Conservation (phyloP, 1,140 invertebrate species). For the Mercenaria mercenaria region DNA sequence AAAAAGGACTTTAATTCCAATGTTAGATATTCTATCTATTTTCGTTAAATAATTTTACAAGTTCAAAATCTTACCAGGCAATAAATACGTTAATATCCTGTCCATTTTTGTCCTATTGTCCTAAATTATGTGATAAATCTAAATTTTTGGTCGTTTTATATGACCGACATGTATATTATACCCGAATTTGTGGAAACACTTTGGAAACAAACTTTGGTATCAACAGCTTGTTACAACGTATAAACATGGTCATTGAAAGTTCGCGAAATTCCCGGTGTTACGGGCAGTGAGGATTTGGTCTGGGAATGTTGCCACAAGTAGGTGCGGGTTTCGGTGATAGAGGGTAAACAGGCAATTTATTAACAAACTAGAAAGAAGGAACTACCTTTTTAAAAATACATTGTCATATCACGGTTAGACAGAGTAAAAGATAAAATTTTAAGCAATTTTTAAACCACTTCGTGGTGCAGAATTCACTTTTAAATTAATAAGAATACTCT, state of each 20-base stretch:
- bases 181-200: neutral
- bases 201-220: slow-evolving; percentile 35
- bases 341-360: neutral
- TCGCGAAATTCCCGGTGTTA: slow-evolving; percentile 36
- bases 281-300: neutral
- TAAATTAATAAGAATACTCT: too few relatives aligned
- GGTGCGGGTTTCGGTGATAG: neutral
- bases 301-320: neutral
- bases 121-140: neutral
- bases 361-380: too few relatives aligned
- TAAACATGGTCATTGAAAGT: slow-evolving; percentile 43
- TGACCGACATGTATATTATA: neutral
- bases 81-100: neutral
- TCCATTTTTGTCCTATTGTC: neutral
- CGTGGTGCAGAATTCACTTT: too few relatives aligned
- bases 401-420: too few relatives aligned
- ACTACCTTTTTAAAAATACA: too few relatives aligned
- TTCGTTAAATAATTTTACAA: too few relatives aligned
- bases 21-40: too few relatives aligned
- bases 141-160: neutral
- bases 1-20: too few relatives aligned
- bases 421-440: too few relatives aligned
- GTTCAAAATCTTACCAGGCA: neutral
- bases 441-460: too few relatives aligned
- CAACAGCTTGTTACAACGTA: slow-evolving; percentile 1